These are phyloP conservation scores for Muscicapa comitata DNA, from an alignment of 2,797 vertebrate genomes.

Conservation along the genomic window DNA sequence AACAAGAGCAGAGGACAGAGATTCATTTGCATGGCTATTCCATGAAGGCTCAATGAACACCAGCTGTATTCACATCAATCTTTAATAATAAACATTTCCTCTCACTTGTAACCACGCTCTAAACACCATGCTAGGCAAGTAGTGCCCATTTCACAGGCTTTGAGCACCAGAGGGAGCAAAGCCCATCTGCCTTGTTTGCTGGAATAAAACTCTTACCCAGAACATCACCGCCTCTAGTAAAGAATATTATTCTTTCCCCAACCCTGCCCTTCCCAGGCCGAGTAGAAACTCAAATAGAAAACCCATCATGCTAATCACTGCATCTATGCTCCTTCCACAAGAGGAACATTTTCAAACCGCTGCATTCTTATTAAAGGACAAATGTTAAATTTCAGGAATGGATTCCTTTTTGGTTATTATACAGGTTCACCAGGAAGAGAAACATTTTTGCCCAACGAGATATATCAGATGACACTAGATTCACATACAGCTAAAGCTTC, in stretches of 20 bases:
- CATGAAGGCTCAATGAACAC: neutral
- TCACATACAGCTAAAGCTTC: neutral
- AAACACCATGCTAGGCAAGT: neutral
- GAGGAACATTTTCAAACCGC: neutral
- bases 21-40: neutral
- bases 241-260: neutral
- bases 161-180: neutral
- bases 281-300: neutral
- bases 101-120: neutral
- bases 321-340: neutral
- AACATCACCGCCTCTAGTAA: neutral
- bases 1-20: neutral
- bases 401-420: neutral
- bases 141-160: neutral
- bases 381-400: neutral
- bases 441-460: neutral
- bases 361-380: neutral
- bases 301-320: neutral
- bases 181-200: neutral
- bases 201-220: neutral
- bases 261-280: neutral
- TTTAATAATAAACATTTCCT: neutral
- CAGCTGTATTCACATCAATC: neutral
- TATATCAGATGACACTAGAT: neutral
- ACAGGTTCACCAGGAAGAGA: neutral